Base-by-base conservation (phyloP, 2,113 vertebrate species). In the Mugil cephalus region DNA sequence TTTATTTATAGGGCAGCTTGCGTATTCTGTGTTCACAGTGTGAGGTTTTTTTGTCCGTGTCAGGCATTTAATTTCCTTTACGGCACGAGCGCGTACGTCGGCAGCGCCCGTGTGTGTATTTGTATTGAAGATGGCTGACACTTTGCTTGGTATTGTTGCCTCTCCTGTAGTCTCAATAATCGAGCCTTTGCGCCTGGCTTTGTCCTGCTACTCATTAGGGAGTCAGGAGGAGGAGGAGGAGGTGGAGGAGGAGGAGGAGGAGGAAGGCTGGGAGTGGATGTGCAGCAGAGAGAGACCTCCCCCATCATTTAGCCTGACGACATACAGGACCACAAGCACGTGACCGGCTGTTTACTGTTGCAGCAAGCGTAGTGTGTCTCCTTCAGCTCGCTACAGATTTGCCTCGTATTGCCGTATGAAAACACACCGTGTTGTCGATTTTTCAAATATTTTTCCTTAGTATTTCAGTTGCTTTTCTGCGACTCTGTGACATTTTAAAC, bases 201-300 rank as follows among this genome's bases (percentile, higher is more conserved):
- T 92, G 91, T 91, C 88, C 89, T 92, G 87, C 77, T 77, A 38
- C 80, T 91, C 87, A 87, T 91, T 90, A 91, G 75, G 77, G 82
- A 86, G 86, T 75, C 66, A 58, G 65, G 61, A 74, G 55, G 56
- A 68, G n/a, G 46, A n/a, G 61, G 83, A 53, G 77, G 77, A 77
- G 78, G 64, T 72, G 76, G 73, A 83, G 55, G 56, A 67, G 15
- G 46, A n/a, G 73, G 80, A 65, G 75, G 85, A 82, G 74, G 70
- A 71, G 21, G 47, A 52, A 62, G 50, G 58, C 78, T 69, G 76
- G 76, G 79, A 89, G 82, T 81, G 42, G 65, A 81, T 68, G 81
- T 36, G 59, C 77, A 77, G 77, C 83, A 81, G 80, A 86, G 74
- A 80, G 69, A 84, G 82, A 82, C 90, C 89, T 85, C 89, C 89